These are phyloP conservation scores for Atopsyche davidsoni DNA, from an alignment of 1,140 invertebrate species.

Conservation along the genomic window DNA sequence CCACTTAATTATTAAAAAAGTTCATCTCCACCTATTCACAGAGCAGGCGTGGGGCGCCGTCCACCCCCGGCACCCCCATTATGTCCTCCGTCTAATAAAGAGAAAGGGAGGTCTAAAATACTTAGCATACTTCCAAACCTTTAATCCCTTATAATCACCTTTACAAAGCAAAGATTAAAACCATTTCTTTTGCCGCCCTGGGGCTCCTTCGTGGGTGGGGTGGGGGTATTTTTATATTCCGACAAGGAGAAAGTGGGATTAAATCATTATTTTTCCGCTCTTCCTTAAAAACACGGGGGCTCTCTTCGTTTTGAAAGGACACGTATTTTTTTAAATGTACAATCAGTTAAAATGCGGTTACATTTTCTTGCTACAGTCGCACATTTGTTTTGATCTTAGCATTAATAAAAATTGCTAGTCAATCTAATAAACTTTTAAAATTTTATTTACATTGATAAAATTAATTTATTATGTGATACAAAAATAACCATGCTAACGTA, in stretches of 20 bases:
- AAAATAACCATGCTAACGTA: too few species aligned
- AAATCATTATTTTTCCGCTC: conserved; percentile 31
- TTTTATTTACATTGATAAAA: too few species aligned
- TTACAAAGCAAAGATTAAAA: conserved; percentile 56
- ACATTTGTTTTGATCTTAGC: too few species aligned
- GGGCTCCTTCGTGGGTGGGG: conserved; percentile 1
- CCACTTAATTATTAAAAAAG: conserved; percentile 31
- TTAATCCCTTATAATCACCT: conserved; percentile 54
- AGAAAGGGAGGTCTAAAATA: conserved; percentile 25
- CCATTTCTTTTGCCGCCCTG: conserved; percentile 42
- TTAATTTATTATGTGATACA: too few species aligned
- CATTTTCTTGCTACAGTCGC: too few species aligned
- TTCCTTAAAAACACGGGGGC: conserved; percentile 19
- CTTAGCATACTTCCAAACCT: conserved; percentile 35
- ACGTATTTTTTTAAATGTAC: conserved; percentile 20
- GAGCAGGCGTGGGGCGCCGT: neutral
- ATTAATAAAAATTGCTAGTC: too few species aligned
- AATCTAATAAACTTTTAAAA: too few species aligned
- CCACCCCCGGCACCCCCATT: conserved; percentile 8
- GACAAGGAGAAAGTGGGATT: conserved; percentile 31
- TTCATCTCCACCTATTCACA: conserved; percentile 29
- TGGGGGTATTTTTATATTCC: conserved; percentile 29
- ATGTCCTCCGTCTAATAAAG: conserved; percentile 22
- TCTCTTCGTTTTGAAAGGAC: conserved; percentile 25
- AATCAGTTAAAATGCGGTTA: conserved; percentile 18